Evolutionary conservation across 2,888 invertebrate genomes (phyloP).

Genomic region (Thalpophila matura): DNA sequence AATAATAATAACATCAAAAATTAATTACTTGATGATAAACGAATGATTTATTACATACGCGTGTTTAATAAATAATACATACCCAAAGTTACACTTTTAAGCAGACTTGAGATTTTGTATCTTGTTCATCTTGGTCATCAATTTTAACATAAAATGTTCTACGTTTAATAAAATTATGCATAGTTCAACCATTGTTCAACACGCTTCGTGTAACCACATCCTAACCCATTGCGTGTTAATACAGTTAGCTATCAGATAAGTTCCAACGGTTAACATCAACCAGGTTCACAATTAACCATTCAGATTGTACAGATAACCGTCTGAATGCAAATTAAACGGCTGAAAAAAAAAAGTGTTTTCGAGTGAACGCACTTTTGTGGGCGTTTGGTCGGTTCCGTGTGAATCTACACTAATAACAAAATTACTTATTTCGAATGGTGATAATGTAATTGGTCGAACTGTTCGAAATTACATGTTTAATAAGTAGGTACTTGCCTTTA

Average conservation of each 20-base stretch:
- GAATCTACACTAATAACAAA: slow-evolving; percentile 50
- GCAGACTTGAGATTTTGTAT: no score
- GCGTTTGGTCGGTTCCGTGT: slow-evolving; percentile 45
- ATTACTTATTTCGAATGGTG: slow-evolving; percentile 50
- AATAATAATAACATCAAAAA: no score
- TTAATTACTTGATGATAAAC: no score
- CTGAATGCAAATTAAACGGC: slow-evolving; percentile 82
- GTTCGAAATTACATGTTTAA: slow-evolving; percentile 22
- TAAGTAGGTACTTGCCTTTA: background rate
- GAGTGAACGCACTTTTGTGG: slow-evolving; percentile 46
- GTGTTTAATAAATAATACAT: no score
- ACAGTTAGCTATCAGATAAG: slow-evolving; percentile 82
- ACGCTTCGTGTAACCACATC: slow-evolving; percentile 55
- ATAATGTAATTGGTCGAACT: slow-evolving; percentile 8
- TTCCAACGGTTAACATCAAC: slow-evolving; percentile 81
- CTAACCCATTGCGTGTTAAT: slow-evolving; percentile 76
- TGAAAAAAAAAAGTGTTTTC: slow-evolving; percentile 48
- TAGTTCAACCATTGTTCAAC: slow-evolving; percentile 25
- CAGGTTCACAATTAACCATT: slow-evolving; percentile 83
- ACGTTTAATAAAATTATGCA: slow-evolving; percentile 1
- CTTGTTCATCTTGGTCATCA: no score
- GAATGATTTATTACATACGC: no score
- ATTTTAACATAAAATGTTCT: background rate
- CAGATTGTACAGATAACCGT: slow-evolving; percentile 80
- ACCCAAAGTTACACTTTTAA: no score